Percentiles rank a stretch among this genome's conserved stretches.
phyloP scores from a whole-genome alignment of 2,888 invertebrate species.

The Papilio protenor region DNA sequence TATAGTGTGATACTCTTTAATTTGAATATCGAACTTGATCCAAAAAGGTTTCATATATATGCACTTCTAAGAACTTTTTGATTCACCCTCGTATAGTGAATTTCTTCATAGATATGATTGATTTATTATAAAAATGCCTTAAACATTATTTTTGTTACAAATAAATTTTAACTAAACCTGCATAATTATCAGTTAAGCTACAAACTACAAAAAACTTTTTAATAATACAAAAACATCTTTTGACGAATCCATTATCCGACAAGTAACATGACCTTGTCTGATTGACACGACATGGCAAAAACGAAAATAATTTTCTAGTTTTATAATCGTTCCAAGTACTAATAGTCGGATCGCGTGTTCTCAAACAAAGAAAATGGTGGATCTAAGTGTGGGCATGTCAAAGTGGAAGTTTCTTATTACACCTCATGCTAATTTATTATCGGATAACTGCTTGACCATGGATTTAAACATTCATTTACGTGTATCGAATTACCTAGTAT shows the following conservation, averaged over 20 bases:
- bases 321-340: constrained; percentile 69
- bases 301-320: constrained; percentile 52
- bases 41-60: too few species aligned
- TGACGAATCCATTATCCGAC: constrained; percentile 18
- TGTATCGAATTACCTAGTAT: not conserved
- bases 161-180: too few species aligned
- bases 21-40: too few species aligned
- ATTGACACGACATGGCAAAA: constrained; percentile 46
- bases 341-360: constrained; percentile 71
- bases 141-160: too few species aligned
- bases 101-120: too few species aligned
- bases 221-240: not conserved
- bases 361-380: constrained; percentile 63
- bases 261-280: constrained; percentile 40
- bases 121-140: too few species aligned
- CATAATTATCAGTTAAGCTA: too few species aligned
- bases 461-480: constrained; percentile 12
- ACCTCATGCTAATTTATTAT: constrained; percentile 48
- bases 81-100: too few species aligned
- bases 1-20: too few species aligned
- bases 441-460: not conserved
- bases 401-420: constrained; percentile 52
- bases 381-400: constrained; percentile 58
- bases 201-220: not conserved
- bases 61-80: too few species aligned